A percentile compares a stretch with the other conserved stretches of the same genome.
These are phyloP conservation scores for Mycalesis mineus DNA, from an alignment of 2,888 invertebrate species.

Conservation along the genomic window DNA sequence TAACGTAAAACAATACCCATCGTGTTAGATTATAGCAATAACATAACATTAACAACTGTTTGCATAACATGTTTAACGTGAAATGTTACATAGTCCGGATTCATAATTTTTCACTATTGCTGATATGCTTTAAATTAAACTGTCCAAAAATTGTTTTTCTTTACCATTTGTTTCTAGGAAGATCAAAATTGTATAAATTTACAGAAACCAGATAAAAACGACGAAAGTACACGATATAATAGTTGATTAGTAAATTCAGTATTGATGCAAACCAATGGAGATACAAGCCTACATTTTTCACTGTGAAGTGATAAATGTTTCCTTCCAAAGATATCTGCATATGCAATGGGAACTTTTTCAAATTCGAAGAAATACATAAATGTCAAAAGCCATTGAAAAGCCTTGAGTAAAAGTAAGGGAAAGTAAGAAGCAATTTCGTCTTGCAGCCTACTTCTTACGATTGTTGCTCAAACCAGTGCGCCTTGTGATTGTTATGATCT, in stretches of 20 bases:
- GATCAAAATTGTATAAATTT: conserved; percentile 2
- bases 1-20: background rate
- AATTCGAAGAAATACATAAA: too few species aligned
- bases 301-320: too few species aligned
- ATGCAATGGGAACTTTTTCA: too few species aligned
- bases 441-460: too few species aligned
- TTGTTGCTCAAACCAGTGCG: too few species aligned
- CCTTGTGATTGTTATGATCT: too few species aligned
- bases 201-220: background rate
- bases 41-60: background rate
- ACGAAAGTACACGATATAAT: conserved; percentile 9
- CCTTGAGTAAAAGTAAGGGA: too few species aligned
- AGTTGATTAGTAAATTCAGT: conserved; percentile 26
- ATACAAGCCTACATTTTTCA: background rate
- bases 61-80: background rate
- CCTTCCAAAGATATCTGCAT: background rate
- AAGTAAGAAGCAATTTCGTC: too few species aligned
- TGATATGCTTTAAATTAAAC: conserved; percentile 11
- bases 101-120: conserved; percentile 5
- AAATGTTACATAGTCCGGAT: background rate
- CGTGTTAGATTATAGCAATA: background rate
- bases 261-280: conserved; percentile 50
- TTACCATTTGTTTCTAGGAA: conserved; percentile 11
- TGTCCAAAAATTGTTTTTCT: conserved; percentile 5
- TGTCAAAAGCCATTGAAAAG: too few species aligned